Base-by-base conservation (phyloP, 53 echinoderm and acorn worm species). In the Paracentrotus lividus region DNA sequence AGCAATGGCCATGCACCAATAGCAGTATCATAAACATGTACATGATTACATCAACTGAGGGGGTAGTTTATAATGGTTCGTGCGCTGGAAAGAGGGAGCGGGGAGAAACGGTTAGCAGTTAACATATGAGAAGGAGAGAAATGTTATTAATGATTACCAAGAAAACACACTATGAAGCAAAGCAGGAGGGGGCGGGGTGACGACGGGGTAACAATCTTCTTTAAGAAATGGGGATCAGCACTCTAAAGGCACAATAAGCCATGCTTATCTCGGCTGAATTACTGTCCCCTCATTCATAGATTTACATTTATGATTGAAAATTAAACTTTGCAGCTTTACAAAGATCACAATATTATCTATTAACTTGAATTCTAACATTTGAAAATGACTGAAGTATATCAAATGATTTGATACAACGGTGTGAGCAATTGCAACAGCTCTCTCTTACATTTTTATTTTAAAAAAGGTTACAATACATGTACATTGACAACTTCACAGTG, bases 21-120 rank as follows among this genome's bases (percentile, higher is more conserved):
- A 29, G 40, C 40, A 18, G 72, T n/a, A n/a, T 36, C 72, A 38
- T 40, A 47, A n/a, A 81, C 45, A 81, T 47, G 81, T 81, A 81
- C 81, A 81, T 27, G 49, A 47, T 8, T 14, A 7, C 47, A 47
- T 81, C 81, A 9, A 81, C 24, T n/a, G 81, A 81, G 81, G 81
- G 81, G 81, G 81, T 81, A 20, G 81, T 81, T 81, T 81, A 81
- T 26, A 2, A 44, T 45, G 81, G 81, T 44, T 81, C 31, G 15
- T 14, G 32, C 67, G 33, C 12, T 32, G 16, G 2, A 72, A 36
- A 81, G 49, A 26, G 47, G 45, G 26, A n/a, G 26, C 7, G 9
- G 47, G 38, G 16, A 40, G 36, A 32, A 15, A 72, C 12, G 72
- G 72, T 72, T 72, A 72, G 72, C 40, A 36, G 36, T 18, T 18